Evolutionary conservation across 2,888 invertebrate species (phyloP).

Genomic region (Leptinotarsa juncta): DNA sequence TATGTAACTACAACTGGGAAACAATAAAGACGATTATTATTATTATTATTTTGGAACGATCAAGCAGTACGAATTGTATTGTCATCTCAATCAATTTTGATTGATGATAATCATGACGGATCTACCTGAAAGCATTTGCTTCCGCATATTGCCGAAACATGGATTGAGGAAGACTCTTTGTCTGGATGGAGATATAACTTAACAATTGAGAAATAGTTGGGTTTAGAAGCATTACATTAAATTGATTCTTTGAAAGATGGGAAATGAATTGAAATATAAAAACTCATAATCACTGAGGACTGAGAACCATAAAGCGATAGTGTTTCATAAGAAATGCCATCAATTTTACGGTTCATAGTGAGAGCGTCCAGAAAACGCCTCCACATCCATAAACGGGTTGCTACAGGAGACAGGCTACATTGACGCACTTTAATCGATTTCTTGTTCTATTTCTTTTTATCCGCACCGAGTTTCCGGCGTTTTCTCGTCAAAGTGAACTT

Average conservation of each 20-base stretch:
- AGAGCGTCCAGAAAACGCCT: not conserved
- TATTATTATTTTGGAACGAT: too few species aligned
- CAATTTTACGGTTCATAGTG: not conserved
- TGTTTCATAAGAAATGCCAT: not conserved
- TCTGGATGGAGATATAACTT: too few species aligned
- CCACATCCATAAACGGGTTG: slow-evolving; percentile 26
- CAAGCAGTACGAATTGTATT: too few species aligned
- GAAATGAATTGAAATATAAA: not conserved
- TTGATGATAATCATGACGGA: too few species aligned
- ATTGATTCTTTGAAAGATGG: not conserved
- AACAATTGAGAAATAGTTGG: too few species aligned
- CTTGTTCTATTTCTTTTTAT: slow-evolving; percentile 25
- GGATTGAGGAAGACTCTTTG: too few species aligned
- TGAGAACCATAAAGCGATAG: not conserved
- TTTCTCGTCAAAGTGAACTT: slow-evolving; percentile 24
- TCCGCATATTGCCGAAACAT: too few species aligned
- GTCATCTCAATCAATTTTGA: too few species aligned
- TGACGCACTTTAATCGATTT: slow-evolving; percentile 33
- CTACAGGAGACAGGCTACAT: slow-evolving; percentile 25
- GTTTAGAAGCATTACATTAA: too few species aligned
- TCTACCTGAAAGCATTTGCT: too few species aligned
- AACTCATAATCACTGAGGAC: not conserved
- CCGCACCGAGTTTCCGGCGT: not conserved
- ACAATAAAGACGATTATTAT: too few species aligned
- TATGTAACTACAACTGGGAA: too few species aligned